A percentile compares a stretch with the other conserved stretches of the same genome.
phyloP scores from a whole-genome alignment of 2,797 vertebrate genomes.

The Gastrophryne carolinensis region DNA sequence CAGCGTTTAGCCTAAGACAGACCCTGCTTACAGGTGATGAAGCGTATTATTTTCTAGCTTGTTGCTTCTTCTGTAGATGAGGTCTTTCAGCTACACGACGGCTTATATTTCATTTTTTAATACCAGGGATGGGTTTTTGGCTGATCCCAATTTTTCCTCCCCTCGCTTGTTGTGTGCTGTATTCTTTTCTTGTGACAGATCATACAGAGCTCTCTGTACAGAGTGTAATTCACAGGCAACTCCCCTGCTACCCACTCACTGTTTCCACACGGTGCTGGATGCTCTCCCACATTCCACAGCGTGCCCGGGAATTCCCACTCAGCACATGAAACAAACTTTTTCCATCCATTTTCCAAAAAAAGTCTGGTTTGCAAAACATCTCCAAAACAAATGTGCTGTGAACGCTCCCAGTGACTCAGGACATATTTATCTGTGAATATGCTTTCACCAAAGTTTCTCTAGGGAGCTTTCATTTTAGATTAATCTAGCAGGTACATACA shows the following conservation, averaged over 20 bases:
- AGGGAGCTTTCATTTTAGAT: too few species aligned
- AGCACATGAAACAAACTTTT: conserved; percentile 10
- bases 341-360: neutral
- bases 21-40: too few species aligned
- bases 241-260: neutral
- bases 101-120: neutral
- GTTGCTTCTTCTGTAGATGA: too few species aligned
- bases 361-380: neutral
- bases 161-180: neutral
- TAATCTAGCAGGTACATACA: too few species aligned
- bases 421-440: neutral
- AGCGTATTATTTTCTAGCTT: too few species aligned
- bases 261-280: neutral
- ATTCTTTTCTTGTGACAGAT: neutral
- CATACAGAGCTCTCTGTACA: neutral
- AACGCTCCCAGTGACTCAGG: neutral
- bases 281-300: neutral
- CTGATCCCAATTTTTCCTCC: neutral
- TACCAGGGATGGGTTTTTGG: neutral
- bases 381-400: neutral
- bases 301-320: conserved; percentile 1
- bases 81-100: neutral
- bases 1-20: too few species aligned
- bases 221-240: neutral
- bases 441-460: too few species aligned